These are phyloP conservation scores for Caenorhabditis wallacei DNA, from an alignment of 2,888 invertebrate species.

Conservation along the genomic window DNA sequence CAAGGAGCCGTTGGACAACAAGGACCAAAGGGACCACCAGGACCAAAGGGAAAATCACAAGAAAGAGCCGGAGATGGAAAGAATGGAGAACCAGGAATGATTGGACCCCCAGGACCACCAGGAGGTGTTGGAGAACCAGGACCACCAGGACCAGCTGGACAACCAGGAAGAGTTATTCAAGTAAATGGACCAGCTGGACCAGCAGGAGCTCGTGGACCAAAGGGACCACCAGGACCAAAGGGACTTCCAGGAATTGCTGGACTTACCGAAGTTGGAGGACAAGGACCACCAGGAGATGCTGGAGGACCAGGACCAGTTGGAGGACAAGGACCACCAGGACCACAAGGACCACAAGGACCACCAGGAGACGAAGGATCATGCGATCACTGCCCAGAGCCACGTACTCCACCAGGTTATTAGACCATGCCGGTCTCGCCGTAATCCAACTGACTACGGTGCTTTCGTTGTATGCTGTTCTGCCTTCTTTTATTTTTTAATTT, in stretches of 20 bases:
- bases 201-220: conserved; percentile 78
- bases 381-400: conserved; percentile 82
- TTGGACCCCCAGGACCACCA: conserved; percentile 79
- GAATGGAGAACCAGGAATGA: conserved; percentile 74
- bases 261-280: conserved; percentile 68
- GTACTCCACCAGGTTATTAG: conserved; percentile 82
- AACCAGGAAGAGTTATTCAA: conserved; percentile 78
- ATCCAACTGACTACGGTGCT: conserved; percentile 44
- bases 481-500: conserved; percentile 29
- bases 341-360: conserved; percentile 77
- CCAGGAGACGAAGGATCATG: conserved; percentile 82
- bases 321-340: conserved; percentile 78
- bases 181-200: conserved; percentile 77
- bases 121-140: conserved; percentile 78
- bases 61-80: conserved; percentile 78
- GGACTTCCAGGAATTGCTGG: conserved; percentile 80
- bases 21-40: conserved; percentile 78
- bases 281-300: conserved; percentile 72
- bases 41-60: conserved; percentile 81
- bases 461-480: conserved; percentile 56
- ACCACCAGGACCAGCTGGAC: conserved; percentile 78
- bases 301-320: conserved; percentile 78
- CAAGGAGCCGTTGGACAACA: conserved; percentile 77
- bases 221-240: conserved; percentile 79
- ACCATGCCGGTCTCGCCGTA: conserved; percentile 51